phyloP scores from a whole-genome alignment of 2,113 vertebrate species.

The Microtus pennsylvanicus region DNA sequence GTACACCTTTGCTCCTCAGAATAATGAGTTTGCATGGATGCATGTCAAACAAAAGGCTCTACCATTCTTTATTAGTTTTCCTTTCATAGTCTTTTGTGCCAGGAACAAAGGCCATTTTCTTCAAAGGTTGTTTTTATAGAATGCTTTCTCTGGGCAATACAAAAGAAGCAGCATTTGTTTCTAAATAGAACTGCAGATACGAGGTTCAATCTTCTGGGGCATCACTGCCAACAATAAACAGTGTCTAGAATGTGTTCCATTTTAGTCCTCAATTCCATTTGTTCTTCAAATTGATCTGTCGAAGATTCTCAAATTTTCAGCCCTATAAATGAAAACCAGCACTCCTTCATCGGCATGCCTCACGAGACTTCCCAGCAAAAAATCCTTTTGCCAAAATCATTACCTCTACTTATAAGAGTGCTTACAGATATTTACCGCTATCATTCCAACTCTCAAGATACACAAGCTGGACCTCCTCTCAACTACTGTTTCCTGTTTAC shows the following conservation, averaged over 20 bases:
- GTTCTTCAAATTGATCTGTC: not conserved
- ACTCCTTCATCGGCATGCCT: not conserved
- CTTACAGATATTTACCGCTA: not conserved
- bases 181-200: not conserved
- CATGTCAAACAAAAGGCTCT: constrained; percentile 41
- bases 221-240: constrained; percentile 17
- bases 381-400: not conserved
- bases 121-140: constrained; percentile 46
- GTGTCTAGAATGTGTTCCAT: not conserved
- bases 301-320: not conserved
- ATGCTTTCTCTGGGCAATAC: not conserved
- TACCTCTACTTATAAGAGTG: not conserved
- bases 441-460: not conserved
- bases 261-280: constrained; percentile 4
- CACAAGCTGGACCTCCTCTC: not conserved
- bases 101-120: constrained; percentile 60
- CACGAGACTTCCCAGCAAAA: not conserved
- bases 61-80: constrained; percentile 54
- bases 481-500: not conserved
- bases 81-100: constrained; percentile 56
- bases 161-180: constrained; percentile 39
- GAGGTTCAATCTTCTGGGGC: not conserved
- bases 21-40: constrained; percentile 44
- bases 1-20: constrained; percentile 13
- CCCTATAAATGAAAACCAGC: not conserved